A percentile compares a stretch with the other conserved stretches of the same genome.
Evolutionary conservation across 2,797 vertebrate genomes (phyloP).

Genomic region (Eremophila alpestris): DNA sequence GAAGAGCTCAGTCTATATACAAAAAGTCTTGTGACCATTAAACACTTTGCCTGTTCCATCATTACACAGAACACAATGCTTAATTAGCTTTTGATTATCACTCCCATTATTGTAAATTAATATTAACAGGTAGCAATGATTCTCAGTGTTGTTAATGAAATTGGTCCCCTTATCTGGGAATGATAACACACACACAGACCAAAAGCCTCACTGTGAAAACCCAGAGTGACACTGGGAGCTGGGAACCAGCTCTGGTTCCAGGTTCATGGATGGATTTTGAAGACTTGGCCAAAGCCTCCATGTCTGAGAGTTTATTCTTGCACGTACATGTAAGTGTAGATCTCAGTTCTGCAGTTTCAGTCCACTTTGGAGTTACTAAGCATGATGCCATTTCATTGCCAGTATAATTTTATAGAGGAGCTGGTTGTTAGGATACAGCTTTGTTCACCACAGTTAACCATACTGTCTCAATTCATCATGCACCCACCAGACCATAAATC

Average conservation of each 20-base stretch:
- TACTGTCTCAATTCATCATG: background rate
- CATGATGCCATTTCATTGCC: background rate
- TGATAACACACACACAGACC: background rate
- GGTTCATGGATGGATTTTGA: background rate
- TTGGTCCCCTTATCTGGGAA: background rate
- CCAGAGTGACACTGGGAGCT: background rate
- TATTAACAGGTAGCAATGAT: background rate
- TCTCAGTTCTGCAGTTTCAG: background rate
- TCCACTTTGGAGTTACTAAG: background rate
- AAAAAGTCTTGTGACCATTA: background rate
- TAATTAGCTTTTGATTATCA: background rate
- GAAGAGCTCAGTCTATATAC: fast-evolving
- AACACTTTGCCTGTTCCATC: background rate
- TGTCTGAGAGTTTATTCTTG: background rate
- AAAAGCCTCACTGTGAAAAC: background rate
- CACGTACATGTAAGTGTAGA: background rate
- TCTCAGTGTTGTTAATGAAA: background rate
- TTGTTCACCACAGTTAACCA: conserved; percentile 6
- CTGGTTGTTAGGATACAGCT: background rate
- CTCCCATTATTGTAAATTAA: background rate
- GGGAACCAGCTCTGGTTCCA: background rate
- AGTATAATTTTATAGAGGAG: background rate
- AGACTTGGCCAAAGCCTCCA: background rate
- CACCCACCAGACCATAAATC: background rate
- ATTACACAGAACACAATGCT: background rate